Conservation (phyloP, 2,888 invertebrate genomes). For the Caenorhabditis sp. region DNA sequence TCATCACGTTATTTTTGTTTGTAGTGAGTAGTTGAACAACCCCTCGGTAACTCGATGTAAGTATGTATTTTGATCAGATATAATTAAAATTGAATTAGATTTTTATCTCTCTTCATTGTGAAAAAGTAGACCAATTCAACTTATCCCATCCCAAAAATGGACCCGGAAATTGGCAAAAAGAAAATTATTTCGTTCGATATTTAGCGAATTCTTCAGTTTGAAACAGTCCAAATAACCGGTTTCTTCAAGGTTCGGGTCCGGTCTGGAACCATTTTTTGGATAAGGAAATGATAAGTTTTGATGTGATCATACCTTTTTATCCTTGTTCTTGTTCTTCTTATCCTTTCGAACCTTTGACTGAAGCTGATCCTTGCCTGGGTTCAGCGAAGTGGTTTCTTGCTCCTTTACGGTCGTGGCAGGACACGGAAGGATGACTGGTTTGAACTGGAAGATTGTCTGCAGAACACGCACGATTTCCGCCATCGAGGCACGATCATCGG, state of each 20-base stretch:
- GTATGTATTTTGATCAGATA: conserved; percentile 7
- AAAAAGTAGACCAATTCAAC: too few relatives aligned
- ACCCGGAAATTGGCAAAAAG: too few relatives aligned
- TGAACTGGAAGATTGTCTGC: conserved; percentile 44
- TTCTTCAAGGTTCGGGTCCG: too few relatives aligned
- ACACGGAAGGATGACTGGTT: conserved; percentile 51
- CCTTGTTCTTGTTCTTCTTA: conserved; percentile 27
- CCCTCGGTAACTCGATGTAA: neutral
- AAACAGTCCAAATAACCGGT: too few relatives aligned
- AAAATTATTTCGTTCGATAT: too few relatives aligned
- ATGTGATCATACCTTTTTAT: neutral
- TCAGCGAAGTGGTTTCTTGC: conserved; percentile 26
- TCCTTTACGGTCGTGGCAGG: conserved; percentile 4
- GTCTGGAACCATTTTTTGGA: too few relatives aligned
- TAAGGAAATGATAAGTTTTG: too few relatives aligned
- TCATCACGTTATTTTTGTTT: neutral
- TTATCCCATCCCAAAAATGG: too few relatives aligned
- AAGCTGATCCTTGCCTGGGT: neutral
- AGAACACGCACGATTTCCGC: conserved; percentile 45
- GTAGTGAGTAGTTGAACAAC: neutral
- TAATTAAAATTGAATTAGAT: too few relatives aligned
- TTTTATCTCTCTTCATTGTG: too few relatives aligned
- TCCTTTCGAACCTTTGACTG: conserved; percentile 36
- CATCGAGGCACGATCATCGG: conserved; percentile 55
- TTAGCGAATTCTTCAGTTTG: too few relatives aligned